Conservation (phyloP, 2,113 vertebrate genomes). For the Salvelinus sp. region DNA sequence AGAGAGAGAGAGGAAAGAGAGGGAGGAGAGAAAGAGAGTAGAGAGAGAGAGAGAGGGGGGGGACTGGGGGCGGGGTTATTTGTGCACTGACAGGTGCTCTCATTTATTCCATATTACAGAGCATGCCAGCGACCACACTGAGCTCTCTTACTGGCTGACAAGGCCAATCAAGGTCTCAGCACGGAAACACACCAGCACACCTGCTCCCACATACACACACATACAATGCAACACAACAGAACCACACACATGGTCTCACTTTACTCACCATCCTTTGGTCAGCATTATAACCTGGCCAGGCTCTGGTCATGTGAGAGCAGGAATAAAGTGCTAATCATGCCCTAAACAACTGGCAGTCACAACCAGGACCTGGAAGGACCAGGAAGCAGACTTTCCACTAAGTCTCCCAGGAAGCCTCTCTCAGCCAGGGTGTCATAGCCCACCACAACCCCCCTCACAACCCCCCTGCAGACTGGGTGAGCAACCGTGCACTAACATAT, state of each 20-base stretch:
- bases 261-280: background rate
- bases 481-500: background rate
- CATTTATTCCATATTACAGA: background rate
- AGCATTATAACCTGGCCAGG: background rate
- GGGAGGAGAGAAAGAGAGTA: background rate
- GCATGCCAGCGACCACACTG: background rate
- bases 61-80: background rate
- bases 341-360: background rate
- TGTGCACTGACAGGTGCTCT: background rate
- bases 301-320: conserved; percentile 20
- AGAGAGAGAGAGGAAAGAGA: background rate
- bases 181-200: background rate
- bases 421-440: conserved; percentile 1
- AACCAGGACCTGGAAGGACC: background rate
- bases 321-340: conserved; percentile 3
- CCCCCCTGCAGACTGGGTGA: background rate
- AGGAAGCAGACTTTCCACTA: background rate
- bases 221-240: too few relatives aligned
- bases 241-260: too few relatives aligned
- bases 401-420: background rate
- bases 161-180: conserved; percentile 3
- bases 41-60: background rate
- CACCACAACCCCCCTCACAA: background rate
- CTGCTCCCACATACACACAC: background rate
- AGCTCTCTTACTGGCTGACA: background rate